These are phyloP conservation scores for Lophotis ruficrista DNA, from an alignment of 2,113 vertebrate species.

Conservation along the genomic window DNA sequence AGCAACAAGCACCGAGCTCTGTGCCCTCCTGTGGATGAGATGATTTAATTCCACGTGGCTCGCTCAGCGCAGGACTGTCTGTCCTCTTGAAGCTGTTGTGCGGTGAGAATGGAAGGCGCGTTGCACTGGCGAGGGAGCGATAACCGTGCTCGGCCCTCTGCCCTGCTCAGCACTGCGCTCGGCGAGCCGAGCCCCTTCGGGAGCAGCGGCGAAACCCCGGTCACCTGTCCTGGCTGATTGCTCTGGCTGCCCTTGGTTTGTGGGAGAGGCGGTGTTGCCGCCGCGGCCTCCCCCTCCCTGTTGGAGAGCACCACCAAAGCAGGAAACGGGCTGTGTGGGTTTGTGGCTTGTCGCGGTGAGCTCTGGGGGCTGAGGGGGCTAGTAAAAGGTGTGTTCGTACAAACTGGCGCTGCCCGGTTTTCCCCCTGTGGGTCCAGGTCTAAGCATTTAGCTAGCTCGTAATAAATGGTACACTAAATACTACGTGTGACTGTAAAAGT, in stretches of 20 bases:
- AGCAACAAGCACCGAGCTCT: neutral
- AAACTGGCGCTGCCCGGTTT: rapidly evolving
- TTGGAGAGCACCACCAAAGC: neutral
- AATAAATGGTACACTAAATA: no score
- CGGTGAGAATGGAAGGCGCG: rapidly evolving
- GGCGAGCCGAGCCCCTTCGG: neutral
- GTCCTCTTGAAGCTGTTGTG: no score
- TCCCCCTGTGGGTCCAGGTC: neutral
- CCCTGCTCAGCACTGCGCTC: neutral
- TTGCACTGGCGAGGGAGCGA: neutral
- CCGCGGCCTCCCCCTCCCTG: neutral
- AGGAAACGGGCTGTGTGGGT: neutral
- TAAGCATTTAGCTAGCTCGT: neutral
- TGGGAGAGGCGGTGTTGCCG: neutral
- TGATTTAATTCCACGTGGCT: neutral
- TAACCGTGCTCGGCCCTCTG: neutral
- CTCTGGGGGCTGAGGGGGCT: neutral
- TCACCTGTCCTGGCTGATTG: neutral
- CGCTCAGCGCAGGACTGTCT: neutral
- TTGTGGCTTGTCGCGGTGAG: neutral
- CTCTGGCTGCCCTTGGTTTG: neutral
- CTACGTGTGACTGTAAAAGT: no score
- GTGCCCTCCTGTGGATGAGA: no score
- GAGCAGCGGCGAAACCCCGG: no score
- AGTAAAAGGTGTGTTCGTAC: no score